A percentile compares a stretch with the other conserved stretches of the same genome.
phyloP scores from a whole-genome alignment of 2,888 invertebrate genomes.

The Petrophora chlorosata region DNA sequence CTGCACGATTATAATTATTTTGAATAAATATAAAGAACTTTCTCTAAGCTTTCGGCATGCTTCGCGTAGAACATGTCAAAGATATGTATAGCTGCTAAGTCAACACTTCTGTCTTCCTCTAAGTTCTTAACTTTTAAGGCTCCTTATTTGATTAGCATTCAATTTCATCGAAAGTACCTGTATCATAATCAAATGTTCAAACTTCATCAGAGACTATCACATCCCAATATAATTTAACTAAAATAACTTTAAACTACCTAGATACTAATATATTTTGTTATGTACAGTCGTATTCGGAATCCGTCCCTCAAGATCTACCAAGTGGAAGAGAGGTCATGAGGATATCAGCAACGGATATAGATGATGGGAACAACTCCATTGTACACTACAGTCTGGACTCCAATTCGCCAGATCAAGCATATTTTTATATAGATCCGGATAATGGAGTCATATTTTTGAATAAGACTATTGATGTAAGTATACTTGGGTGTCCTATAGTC shows the following conservation, averaged over 20 bases:
- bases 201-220: background rate
- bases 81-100: slow-evolving; percentile 27
- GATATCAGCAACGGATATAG: slow-evolving; percentile 96
- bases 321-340: slow-evolving; percentile 91
- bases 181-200: background rate
- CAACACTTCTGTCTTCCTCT: slow-evolving; percentile 12
- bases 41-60: slow-evolving; percentile 82
- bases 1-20: slow-evolving; percentile 82
- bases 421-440: slow-evolving; percentile 91
- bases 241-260: background rate
- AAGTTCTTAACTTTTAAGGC: background rate
- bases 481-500: too few relatives aligned
- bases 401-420: slow-evolving; percentile 81
- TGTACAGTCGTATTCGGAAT: slow-evolving; percentile 85
- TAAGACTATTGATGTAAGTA: slow-evolving; percentile 86
- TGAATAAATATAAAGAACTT: slow-evolving; percentile 60
- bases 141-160: too few relatives aligned
- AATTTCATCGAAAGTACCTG: background rate
- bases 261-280: slow-evolving; percentile 39
- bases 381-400: slow-evolving; percentile 87
- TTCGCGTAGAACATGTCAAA: slow-evolving; percentile 75
- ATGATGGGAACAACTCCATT: slow-evolving; percentile 95
- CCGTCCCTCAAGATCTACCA: slow-evolving; percentile 91
- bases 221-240: background rate
- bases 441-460: slow-evolving; percentile 93